Evolutionary conservation across 2,888 invertebrate species (phyloP).

Genomic region (Drosophila koepferae): DNA sequence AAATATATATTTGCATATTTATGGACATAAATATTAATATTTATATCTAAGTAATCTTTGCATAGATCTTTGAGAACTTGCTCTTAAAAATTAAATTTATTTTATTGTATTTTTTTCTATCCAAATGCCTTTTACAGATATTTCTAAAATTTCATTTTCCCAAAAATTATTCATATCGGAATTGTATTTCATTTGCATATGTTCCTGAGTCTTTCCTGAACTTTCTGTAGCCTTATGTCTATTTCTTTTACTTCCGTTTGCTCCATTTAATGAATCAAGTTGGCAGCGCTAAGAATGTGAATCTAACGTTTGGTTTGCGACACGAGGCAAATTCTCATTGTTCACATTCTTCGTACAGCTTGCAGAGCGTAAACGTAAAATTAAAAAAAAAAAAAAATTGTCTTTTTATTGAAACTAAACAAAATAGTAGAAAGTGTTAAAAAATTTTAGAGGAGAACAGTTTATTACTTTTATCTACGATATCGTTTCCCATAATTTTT

Average conservation of each 20-base stretch:
- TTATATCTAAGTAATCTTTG: too few species aligned
- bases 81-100: not conserved
- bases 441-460: not conserved
- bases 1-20: too few species aligned
- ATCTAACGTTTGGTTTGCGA: not conserved
- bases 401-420: not conserved
- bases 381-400: not conserved
- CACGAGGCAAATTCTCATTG: not conserved
- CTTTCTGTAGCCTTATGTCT: not conserved
- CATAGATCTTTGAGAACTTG: not conserved
- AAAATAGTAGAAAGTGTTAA: not conserved
- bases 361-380: slow-evolving; percentile 19
- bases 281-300: slow-evolving; percentile 28
- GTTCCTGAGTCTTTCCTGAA: too few species aligned
- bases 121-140: not conserved
- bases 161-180: not conserved
- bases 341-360: slow-evolving; percentile 5
- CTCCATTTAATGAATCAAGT: slow-evolving; percentile 29
- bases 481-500: not conserved
- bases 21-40: too few species aligned
- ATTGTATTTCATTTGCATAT: not conserved
- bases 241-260: not conserved
- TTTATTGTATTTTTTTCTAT: not conserved
- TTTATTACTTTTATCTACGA: not conserved
- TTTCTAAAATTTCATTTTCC: not conserved